phyloP scores from a whole-genome alignment of 2,113 vertebrate species.

The Neotoma lepida region DNA sequence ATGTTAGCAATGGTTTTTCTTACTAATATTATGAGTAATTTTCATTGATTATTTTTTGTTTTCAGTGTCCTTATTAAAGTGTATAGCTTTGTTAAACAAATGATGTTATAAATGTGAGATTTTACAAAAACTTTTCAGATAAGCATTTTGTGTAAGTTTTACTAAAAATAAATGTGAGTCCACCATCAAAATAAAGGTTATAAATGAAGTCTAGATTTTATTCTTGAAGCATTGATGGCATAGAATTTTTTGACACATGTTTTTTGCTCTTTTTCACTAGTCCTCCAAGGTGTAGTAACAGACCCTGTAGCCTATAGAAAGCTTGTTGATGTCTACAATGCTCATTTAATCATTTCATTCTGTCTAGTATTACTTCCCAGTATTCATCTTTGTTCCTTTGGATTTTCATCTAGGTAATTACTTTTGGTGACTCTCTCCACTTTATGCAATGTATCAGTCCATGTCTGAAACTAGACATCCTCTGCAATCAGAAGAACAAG shows the following conservation, averaged over 20 bases:
- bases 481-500: slow-evolving; percentile 95
- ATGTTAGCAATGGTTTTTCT: neutral
- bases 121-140: neutral
- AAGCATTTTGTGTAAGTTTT: slow-evolving; percentile 11
- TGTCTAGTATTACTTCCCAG: neutral
- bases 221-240: neutral
- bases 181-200: neutral
- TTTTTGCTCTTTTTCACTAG: neutral
- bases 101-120: neutral
- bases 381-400: neutral
- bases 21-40: neutral
- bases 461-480: slow-evolving; percentile 94
- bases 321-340: slow-evolving; percentile 39
- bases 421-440: neutral
- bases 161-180: slow-evolving; percentile 4
- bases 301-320: neutral
- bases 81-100: slow-evolving; percentile 25
- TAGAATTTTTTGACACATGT: neutral
- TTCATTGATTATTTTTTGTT: slow-evolving; percentile 41
- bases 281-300: neutral
- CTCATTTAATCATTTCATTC: slow-evolving; percentile 30
- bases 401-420: slow-evolving; percentile 44
- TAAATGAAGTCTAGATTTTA: slow-evolving; percentile 11
- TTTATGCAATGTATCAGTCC: slow-evolving; percentile 92
- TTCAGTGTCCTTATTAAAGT: neutral